Percentiles rank a stretch among this genome's conserved stretches.
Conservation (phyloP, 2,888 invertebrate species). For the Cryptus armator region DNA sequence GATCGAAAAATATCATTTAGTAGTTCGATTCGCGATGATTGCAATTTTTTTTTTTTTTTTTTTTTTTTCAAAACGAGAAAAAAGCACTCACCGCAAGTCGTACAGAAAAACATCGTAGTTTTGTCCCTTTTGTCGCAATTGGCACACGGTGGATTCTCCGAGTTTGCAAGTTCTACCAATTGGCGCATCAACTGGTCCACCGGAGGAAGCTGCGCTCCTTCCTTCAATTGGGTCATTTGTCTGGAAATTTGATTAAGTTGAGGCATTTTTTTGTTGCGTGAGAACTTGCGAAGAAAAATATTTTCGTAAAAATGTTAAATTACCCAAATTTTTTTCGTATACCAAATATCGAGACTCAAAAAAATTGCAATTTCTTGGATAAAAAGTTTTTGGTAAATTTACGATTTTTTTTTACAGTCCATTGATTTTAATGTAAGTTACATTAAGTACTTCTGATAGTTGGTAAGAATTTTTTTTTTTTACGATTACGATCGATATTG, state of each 20-base stretch:
- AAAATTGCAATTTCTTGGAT: too few species aligned
- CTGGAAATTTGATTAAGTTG: constrained; percentile 79
- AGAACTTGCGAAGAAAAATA: constrained; percentile 20
- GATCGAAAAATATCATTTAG: not conserved
- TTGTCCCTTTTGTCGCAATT: constrained; percentile 91
- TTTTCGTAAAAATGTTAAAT: too few species aligned
- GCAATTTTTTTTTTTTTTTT: not conserved
- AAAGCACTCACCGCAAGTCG: constrained; percentile 88
- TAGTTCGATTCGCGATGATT: not conserved
- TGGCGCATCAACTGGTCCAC: constrained; percentile 90
- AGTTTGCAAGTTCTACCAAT: constrained; percentile 90
- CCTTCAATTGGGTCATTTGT: constrained; percentile 88
- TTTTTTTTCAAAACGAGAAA: not conserved
- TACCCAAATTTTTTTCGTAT: too few species aligned
- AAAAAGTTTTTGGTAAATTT: too few species aligned
- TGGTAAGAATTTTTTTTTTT: too few species aligned
- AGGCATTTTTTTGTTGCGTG: not conserved
- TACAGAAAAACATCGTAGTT: constrained; percentile 92
- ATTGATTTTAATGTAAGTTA: too few species aligned
- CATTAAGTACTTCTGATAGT: too few species aligned
- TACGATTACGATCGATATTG: too few species aligned
- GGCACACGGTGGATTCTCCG: constrained; percentile 91
- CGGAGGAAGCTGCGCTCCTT: constrained; percentile 88
- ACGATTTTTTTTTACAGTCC: too few species aligned
- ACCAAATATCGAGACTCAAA: too few species aligned